A percentile compares a stretch with the other conserved stretches of the same genome.
Conservation (phyloP, 2,113 vertebrate genomes). For the Xenopus tropicalis region DNA sequence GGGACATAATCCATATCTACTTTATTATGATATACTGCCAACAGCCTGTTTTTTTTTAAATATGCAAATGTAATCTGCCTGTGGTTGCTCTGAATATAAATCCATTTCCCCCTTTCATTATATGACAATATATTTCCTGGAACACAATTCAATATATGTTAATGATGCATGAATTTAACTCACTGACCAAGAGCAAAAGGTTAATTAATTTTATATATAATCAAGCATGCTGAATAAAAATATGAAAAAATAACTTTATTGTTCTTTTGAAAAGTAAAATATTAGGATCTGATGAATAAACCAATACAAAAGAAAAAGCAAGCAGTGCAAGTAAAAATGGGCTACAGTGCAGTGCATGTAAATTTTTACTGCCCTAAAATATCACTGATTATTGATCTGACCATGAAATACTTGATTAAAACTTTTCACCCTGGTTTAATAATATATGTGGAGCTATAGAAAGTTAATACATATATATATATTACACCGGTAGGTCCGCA, state of each 20-base stretch:
- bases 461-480: too few species aligned
- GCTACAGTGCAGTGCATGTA: too few species aligned
- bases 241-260: constrained; percentile 24
- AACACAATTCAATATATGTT: constrained; percentile 43
- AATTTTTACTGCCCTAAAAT: too few species aligned
- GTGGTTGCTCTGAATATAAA: constrained; percentile 39
- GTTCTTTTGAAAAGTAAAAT: neutral
- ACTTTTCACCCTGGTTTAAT: too few species aligned
- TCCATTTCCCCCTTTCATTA: constrained; percentile 42
- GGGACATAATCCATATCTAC: constrained; percentile 40
- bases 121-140: constrained; percentile 44
- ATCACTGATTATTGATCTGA: too few species aligned
- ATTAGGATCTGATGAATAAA: neutral
- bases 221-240: constrained; percentile 34
- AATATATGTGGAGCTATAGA: too few species aligned
- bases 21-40: constrained; percentile 44
- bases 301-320: neutral
- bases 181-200: constrained; percentile 39
- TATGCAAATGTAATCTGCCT: constrained; percentile 44
- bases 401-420: too few species aligned
- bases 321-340: too few species aligned
- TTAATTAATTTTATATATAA: constrained; percentile 43
- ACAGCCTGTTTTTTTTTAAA: constrained; percentile 26
- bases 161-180: constrained; percentile 39
- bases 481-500: too few species aligned